These are phyloP conservation scores for Parapsyche elsis DNA, from an alignment of 1,140 invertebrate species.

Conservation along the genomic window DNA sequence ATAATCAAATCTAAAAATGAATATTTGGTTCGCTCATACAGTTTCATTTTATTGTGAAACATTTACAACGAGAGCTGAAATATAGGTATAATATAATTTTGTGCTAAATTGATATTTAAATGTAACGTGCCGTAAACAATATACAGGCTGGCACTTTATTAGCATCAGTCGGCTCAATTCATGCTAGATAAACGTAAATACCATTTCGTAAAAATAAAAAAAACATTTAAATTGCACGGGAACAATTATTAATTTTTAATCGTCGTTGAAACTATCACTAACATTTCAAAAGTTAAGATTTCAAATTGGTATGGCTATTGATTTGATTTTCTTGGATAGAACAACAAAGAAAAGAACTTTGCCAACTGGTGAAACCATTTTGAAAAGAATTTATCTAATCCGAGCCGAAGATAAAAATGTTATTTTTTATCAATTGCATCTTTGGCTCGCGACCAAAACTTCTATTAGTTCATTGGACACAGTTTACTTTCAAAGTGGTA, in stretches of 20 bases:
- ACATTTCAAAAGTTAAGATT: not conserved
- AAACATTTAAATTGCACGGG: not conserved
- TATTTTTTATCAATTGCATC: conserved; percentile 13
- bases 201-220: not conserved
- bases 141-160: not conserved
- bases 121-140: too few relatives aligned
- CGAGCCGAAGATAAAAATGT: not conserved
- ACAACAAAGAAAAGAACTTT: not conserved
- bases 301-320: not conserved
- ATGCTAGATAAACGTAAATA: not conserved
- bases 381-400: conserved; percentile 28
- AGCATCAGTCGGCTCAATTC: not conserved
- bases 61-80: too few relatives aligned
- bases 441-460: conserved; percentile 14
- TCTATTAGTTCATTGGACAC: conserved; percentile 17
- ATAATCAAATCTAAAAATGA: too few relatives aligned
- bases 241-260: too few relatives aligned
- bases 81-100: too few relatives aligned
- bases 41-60: too few relatives aligned
- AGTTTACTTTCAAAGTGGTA: conserved; percentile 2
- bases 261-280: too few relatives aligned
- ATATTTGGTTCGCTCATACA: too few relatives aligned
- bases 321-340: not conserved
- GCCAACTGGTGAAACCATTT: not conserved
- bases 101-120: too few relatives aligned